Evolutionary conservation across 2,888 invertebrate species (phyloP), one percentile per base, ranked within the genome.

Genomic region (Trilocha varians): DNA sequence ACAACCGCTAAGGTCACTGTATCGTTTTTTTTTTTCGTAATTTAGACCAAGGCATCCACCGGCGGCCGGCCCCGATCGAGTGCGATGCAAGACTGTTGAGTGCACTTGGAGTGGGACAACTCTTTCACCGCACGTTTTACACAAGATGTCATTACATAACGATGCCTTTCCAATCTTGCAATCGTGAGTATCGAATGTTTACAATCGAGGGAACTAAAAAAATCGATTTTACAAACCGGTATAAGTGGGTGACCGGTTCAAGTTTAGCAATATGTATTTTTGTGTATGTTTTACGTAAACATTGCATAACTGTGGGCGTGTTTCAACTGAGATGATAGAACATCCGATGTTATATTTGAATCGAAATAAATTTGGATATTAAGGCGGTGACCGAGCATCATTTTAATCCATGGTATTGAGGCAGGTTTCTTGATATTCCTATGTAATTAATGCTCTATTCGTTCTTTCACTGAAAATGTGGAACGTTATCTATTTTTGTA

Each of bases 101-200:
- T 60, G 65, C 25, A 25, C 25, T 25, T 25, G 11, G 25, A 25
- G 62, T 62, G 63, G 59, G 58, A 59, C 62, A 51, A 62, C 66
- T 82, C 82, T 80, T 82, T 82, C 82, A 78, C 80, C 64, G 58
- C 54, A 51, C 57, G 54, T 60, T 70, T 25, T 74, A 80, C 82
- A 78, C 83, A 78, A 80, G 73, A 71, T 54, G 51, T 47, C 43
- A 52, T 78, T 80, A 72, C 75, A 68, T 70, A 77, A 82, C 52
- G 37, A 46, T 60, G 77, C 78, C 78, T 80, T 80, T 79, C 79
- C 72, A 79, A 72, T 67, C 60, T 62, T 67, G 67, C 67, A 62
- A 61, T 57, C 62, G 52, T 42, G 51, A 53, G 57, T 55, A 61
- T 53, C 50, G 48, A 51, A 9, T 25, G 25, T 25, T 25, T 25